Conservation (phyloP, 2,888 invertebrate genomes). For the Agrochola lota region DNA sequence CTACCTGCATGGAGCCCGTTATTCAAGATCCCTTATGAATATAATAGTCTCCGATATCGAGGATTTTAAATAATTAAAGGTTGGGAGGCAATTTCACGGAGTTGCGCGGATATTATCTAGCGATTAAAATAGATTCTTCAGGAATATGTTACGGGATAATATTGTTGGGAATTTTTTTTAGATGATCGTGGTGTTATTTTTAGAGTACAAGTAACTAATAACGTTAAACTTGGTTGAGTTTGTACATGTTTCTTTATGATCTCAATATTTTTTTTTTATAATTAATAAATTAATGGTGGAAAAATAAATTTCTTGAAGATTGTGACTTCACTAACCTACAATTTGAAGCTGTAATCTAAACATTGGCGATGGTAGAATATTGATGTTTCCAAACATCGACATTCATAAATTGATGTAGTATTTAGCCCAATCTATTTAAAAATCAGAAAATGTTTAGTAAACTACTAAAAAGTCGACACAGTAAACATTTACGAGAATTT, state of each 20-base stretch:
- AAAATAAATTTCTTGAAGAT: background rate
- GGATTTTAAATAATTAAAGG: conserved; percentile 61
- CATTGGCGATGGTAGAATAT: background rate
- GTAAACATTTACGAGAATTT: conserved; percentile 44
- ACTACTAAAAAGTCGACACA: conserved; percentile 18
- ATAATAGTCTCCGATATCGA: conserved; percentile 48
- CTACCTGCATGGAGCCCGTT: conserved; percentile 55
- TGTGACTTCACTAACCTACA: background rate
- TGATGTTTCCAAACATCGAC: background rate
- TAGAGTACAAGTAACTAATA: background rate
- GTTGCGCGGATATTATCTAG: conserved; percentile 30
- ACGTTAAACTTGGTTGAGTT: background rate
- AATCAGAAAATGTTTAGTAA: conserved; percentile 20
- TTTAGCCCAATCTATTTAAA: background rate
- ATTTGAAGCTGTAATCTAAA: background rate
- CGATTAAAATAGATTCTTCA: conserved; percentile 48
- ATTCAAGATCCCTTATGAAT: conserved; percentile 58
- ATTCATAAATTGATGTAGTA: background rate
- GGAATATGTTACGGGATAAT: conserved; percentile 9
- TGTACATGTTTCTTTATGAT: background rate
- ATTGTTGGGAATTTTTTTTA: background rate
- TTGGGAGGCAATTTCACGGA: conserved; percentile 47
- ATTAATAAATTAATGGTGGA: background rate
- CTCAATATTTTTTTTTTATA: background rate
- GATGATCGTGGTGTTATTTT: background rate